A percentile compares a stretch with the other conserved stretches of the same genome.
These are phyloP conservation scores for Herpetotheres cachinnans DNA, from an alignment of 2,113 vertebrate genomes.

Conservation along the genomic window DNA sequence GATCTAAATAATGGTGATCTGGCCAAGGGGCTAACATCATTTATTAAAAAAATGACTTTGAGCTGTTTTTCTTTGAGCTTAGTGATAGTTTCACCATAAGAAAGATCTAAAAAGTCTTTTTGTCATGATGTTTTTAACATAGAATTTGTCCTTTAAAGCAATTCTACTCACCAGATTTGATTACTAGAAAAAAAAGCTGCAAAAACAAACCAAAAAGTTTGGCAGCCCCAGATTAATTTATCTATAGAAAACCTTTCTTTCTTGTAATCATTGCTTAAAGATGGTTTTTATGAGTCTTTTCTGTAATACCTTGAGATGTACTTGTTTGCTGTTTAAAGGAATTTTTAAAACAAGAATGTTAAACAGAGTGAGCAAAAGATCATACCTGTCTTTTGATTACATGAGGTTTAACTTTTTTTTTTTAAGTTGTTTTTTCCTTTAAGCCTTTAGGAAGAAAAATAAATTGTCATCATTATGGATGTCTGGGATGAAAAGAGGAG, in stretches of 20 bases:
- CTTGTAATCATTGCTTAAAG: neutral
- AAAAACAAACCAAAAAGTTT: neutral
- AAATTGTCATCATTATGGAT: neutral
- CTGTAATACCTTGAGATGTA: neutral
- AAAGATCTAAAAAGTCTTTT: neutral
- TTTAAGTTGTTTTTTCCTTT: neutral
- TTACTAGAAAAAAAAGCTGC: neutral
- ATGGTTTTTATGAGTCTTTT: neutral
- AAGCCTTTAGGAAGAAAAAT: neutral
- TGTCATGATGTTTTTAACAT: neutral
- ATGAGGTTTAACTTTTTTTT: neutral
- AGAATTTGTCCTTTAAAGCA: neutral
- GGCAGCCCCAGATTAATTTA: neutral
- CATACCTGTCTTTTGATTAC: neutral
- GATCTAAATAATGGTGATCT: neutral
- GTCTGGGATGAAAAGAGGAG: neutral
- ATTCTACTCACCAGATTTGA: neutral
- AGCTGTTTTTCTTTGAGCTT: neutral
- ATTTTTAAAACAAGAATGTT: neutral
- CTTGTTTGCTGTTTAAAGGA: neutral
- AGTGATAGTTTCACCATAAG: neutral
- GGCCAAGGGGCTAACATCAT: neutral
- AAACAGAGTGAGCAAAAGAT: neutral
- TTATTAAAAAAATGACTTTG: neutral
- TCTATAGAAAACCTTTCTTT: neutral